phyloP scores from a whole-genome alignment of 2,888 invertebrate species.

The Mantis religiosa region DNA sequence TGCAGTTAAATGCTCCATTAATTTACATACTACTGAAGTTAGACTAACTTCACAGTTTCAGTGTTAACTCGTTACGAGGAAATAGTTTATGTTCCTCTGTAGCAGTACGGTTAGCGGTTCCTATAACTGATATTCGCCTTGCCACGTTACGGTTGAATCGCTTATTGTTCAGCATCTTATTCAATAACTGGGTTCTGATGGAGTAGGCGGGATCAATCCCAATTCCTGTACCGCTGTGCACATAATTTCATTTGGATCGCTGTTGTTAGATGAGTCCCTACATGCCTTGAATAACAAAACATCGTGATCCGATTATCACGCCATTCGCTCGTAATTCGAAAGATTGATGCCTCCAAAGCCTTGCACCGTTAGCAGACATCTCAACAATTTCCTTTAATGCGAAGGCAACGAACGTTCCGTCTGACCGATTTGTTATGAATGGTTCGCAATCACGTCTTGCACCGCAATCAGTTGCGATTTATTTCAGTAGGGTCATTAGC shows the following conservation, averaged over 20 bases:
- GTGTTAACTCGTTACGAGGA: no score
- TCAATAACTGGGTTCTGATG: neutral
- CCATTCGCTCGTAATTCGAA: neutral
- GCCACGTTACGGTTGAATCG: neutral
- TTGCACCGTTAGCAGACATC: neutral
- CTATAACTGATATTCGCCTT: neutral
- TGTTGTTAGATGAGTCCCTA: neutral
- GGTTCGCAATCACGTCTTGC: neutral
- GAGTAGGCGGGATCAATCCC: neutral
- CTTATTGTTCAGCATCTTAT: neutral
- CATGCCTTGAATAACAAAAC: neutral
- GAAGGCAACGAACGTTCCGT: neutral
- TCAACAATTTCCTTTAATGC: neutral
- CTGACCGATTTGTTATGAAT: neutral
- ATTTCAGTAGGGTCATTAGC: neutral
- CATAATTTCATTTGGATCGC: neutral
- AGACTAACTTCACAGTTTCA: no score
- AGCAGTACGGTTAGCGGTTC: neutral
- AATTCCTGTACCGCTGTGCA: neutral
- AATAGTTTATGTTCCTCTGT: no score
- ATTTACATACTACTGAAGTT: no score
- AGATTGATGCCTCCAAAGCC: neutral
- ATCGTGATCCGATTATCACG: neutral
- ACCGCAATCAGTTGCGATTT: neutral
- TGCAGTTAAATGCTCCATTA: no score